phyloP scores from a whole-genome alignment of 2,113 vertebrate species.

The Tauraco erythrolophus region DNA sequence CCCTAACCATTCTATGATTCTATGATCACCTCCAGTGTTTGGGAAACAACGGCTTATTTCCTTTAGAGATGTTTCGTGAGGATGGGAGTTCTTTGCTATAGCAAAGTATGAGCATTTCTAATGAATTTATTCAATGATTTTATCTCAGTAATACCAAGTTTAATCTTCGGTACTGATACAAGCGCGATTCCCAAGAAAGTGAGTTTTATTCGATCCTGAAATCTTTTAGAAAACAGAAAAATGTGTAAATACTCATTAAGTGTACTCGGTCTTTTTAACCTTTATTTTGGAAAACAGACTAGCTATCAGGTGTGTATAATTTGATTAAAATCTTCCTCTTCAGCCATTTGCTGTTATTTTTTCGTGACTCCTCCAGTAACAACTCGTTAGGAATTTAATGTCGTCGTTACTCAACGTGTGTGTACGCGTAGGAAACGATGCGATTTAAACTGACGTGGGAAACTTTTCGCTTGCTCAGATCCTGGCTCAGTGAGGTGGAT shows the following conservation, averaged over 20 bases:
- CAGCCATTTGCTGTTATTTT: background rate
- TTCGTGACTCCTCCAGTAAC: background rate
- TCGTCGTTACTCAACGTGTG: background rate
- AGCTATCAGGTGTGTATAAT: background rate
- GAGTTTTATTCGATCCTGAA: background rate
- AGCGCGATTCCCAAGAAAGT: background rate
- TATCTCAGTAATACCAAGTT: background rate
- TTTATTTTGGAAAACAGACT: background rate
- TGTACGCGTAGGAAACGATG: background rate
- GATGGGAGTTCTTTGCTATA: background rate
- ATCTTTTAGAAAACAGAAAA: background rate
- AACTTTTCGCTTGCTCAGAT: background rate
- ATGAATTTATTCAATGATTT: background rate
- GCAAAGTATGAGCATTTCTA: background rate
- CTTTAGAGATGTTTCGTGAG: background rate
- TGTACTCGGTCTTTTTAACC: background rate
- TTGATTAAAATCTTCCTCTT: background rate
- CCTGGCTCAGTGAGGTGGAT: slow-evolving; percentile 12
- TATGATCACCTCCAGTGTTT: background rate
- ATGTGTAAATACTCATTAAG: background rate
- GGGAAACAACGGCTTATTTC: background rate
- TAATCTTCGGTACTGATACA: background rate
- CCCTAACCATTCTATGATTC: no score
- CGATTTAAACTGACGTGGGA: background rate
- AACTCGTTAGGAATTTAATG: background rate